phyloP scores from a whole-genome alignment of 2,797 vertebrate species.

The Potorous gilbertii region DNA sequence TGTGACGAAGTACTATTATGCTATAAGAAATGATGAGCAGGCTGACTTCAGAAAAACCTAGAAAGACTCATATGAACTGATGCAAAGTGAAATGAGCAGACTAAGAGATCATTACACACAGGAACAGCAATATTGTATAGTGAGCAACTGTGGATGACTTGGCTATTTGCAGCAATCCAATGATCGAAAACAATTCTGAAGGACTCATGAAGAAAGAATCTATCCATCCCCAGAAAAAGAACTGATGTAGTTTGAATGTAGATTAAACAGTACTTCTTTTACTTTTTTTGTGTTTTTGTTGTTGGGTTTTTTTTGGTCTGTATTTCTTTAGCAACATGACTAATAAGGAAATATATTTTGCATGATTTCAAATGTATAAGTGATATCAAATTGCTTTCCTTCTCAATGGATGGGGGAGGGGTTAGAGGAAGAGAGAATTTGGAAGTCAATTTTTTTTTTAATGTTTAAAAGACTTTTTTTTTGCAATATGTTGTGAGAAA shows the following conservation, averaged over 20 bases:
- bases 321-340: neutral
- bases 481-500: neutral
- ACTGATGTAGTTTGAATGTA: neutral
- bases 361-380: neutral
- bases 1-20: neutral
- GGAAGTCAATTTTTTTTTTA: neutral
- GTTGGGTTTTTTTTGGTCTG: neutral
- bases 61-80: neutral
- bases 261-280: neutral
- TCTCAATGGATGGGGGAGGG: neutral
- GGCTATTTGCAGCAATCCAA: neutral
- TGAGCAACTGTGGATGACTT: neutral
- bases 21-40: neutral
- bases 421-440: neutral
- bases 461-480: neutral
- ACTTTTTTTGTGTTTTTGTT: neutral
- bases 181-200: neutral
- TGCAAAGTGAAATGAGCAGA: neutral
- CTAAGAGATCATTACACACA: neutral
- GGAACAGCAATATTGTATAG: neutral
- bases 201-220: neutral
- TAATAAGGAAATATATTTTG: neutral
- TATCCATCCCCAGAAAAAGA: neutral
- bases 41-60: neutral
- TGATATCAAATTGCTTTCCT: neutral